Base-by-base conservation (phyloP, 2,888 invertebrate species). In the Pheosia tremula region DNA sequence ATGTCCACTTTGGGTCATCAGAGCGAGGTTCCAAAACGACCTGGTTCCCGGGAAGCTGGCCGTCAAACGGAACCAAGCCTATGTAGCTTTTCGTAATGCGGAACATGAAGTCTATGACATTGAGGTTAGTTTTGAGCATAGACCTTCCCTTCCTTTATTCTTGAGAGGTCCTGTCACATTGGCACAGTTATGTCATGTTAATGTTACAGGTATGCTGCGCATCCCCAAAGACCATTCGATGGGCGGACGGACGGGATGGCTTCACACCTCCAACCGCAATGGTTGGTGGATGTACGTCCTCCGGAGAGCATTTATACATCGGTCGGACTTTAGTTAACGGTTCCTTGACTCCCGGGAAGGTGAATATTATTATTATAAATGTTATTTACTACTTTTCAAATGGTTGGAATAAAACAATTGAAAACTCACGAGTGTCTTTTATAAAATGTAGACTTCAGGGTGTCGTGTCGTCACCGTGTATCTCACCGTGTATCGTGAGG, bases 41-140 rank as follows among this genome's bases (percentile, higher is more conserved):
- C 39, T 85, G 47, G 68, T 85, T 37, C 84, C 84, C 1, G 85
- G 85, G 8, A 86, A 85, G 68, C 67, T 86, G 13, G 79, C 84
- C 6, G 71, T 82, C 4, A 80, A 82, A 63, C 83, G 50, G 50
- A 50, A 50, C 8, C 50, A 50, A 50, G 50, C 50, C 24, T 24
- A 50, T 50, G 50, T 50, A 5, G 50, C 50, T 6, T 50, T 24
- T n/a, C 24, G 50, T 7, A 50, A 50, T 9, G 50, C 13, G 24
- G 50, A 50, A 50, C 24, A 50, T 24, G 24, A 50, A 24, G 50
- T 50, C 3, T 50, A 24, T 50, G 24, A 50, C 3, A 50, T 50
- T 50, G 50, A 50, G 50, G 50, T 50, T 24, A 50, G 50, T 50
- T 24, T 24, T 41, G 41, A 8, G 41, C 41, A 41, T 3, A 8